Conservation (phyloP, 2,797 vertebrate species). For the Sebastes flavidus region DNA sequence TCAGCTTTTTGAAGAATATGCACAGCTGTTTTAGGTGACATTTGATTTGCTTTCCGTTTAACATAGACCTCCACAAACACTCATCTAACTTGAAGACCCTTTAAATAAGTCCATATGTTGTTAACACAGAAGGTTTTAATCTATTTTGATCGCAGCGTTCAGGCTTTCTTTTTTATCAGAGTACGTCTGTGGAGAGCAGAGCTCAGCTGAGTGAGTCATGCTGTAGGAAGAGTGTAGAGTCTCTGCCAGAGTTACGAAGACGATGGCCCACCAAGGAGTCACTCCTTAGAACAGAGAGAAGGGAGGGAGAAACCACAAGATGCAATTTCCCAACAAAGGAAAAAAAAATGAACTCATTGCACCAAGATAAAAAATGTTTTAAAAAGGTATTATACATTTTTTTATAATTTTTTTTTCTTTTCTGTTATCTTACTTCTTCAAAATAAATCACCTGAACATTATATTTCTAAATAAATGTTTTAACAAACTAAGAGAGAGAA, state of each 20-base stretch:
- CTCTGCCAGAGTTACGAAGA: slow-evolving; percentile 57
- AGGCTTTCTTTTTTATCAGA: slow-evolving; percentile 24
- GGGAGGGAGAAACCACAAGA: slow-evolving; percentile 7
- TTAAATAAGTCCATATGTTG: neutral
- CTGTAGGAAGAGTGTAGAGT: slow-evolving; percentile 49
- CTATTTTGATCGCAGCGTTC: slow-evolving; percentile 27
- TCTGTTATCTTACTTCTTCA: neutral
- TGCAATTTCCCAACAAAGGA: neutral
- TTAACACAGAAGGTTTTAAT: neutral
- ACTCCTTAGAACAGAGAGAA: slow-evolving; percentile 33
- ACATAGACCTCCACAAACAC: neutral
- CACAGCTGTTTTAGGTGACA: neutral
- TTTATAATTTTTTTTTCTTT: neutral
- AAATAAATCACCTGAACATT: neutral
- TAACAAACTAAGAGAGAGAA: neutral
- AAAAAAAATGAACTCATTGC: neutral
- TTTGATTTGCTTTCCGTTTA: neutral
- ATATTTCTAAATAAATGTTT: neutral
- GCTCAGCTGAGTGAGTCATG: slow-evolving; percentile 70
- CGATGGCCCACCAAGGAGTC: slow-evolving; percentile 64
- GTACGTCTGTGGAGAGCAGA: slow-evolving; percentile 40
- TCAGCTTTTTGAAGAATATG: neutral
- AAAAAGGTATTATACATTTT: neutral
- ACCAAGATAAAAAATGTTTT: neutral
- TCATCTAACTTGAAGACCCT: neutral